Evolutionary conservation across 2,888 invertebrate species (phyloP).

Genomic region (Pheosia gnoma): DNA sequence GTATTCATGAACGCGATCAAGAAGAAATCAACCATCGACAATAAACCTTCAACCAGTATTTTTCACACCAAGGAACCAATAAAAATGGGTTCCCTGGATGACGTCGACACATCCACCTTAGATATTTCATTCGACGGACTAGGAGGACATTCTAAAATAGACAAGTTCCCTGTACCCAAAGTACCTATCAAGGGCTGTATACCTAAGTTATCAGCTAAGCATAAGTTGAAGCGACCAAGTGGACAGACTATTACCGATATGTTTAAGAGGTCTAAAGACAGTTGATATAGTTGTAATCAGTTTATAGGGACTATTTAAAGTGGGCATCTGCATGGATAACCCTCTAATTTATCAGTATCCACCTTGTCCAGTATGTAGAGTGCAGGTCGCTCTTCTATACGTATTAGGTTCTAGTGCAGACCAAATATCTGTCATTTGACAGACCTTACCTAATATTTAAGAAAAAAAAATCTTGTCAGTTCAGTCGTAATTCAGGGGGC

Average conservation of each 20-base stretch:
- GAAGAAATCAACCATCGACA: constrained; percentile 35
- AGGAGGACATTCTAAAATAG: constrained; percentile 82
- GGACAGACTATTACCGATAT: constrained; percentile 59
- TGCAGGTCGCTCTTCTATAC: too few relatives aligned
- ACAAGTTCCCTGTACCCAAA: constrained; percentile 70
- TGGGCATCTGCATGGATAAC: too few relatives aligned
- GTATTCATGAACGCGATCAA: constrained; percentile 55
- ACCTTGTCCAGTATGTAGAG: too few relatives aligned
- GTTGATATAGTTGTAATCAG: constrained; percentile 10
- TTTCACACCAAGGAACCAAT: constrained; percentile 57
- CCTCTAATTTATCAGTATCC: too few relatives aligned
- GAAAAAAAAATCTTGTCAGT: too few relatives aligned
- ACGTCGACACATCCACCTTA: constrained; percentile 27
- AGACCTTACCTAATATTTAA: too few relatives aligned
- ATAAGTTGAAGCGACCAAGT: constrained; percentile 58
- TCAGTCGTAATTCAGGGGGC: too few relatives aligned
- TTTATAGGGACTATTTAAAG: too few relatives aligned
- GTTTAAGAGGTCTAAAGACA: constrained; percentile 43
- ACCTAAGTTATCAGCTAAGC: constrained; percentile 60
- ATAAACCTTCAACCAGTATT: constrained; percentile 50
- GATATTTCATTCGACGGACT: constrained; percentile 78
- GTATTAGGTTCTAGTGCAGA: too few relatives aligned
- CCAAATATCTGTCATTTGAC: too few relatives aligned
- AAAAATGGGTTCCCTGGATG: constrained; percentile 42
- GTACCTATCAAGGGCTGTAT: constrained; percentile 44